Base-by-base conservation (phyloP, 2,113 vertebrate species). In the Osmerus mordax region DNA sequence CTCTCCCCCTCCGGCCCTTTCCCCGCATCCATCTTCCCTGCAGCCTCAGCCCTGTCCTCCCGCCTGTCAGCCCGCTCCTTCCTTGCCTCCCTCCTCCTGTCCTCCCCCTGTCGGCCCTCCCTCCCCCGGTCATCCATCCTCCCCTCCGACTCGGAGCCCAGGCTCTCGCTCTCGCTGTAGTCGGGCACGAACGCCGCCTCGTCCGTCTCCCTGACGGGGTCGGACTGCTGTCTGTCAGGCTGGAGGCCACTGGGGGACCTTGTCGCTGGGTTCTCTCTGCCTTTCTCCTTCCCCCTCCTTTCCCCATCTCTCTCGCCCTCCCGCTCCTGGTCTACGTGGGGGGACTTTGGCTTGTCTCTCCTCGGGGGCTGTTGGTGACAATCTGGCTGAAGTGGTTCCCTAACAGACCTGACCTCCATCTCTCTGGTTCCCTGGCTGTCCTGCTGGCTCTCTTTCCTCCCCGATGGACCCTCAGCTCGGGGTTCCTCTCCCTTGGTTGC, bases 161-260 rank as follows among this genome's bases (percentile, higher is more conserved):
- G 95, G 0, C 94, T 95, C 75, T 96, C 95, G 0, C 93, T 95
- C 80, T 96, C 95, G 1, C 95, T 95, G 89, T 95, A 95, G 87
- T 96, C 95, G 0, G 95, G 95, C 18, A 95, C 93, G 2, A 96
- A 96, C 0, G 94, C 92, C 0, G 95, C 94, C 79, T 95, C 95
- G 0, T 96, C 95, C 0, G 94, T 95, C 79, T 95, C 94, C 52
- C 93, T 88, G 1, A 91, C 91, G 0, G 92, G 83, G 58, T 95
- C 95, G 0, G 93, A 91, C 0, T 94, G 0, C 62, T 18, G 0
- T 62, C 86, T 14, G 36, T 41, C 36, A 9, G 36, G 36, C 36
- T 41, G 36, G 6, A 41, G 36, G 36, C 6, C 36, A 9, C 36
- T 41, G 7, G 36, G 36, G 36, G 36, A 41, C 36, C 36, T 41